Conservation (phyloP, 2,888 invertebrate genomes). For the Cactoblastis cactorum region DNA sequence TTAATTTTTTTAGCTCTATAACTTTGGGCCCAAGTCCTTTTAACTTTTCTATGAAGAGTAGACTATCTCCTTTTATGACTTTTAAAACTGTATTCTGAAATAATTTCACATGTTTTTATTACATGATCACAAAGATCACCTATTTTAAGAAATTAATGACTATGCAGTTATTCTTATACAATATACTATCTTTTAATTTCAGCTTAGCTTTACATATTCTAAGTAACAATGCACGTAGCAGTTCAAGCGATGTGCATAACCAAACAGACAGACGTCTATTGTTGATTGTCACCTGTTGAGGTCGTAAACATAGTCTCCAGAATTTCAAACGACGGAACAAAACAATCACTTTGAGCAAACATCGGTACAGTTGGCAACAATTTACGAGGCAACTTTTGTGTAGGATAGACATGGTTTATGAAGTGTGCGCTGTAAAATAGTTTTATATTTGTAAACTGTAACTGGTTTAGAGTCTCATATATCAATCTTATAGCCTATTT, state of each 20-base stretch:
- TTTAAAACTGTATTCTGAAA: no score
- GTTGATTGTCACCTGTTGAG: constrained; percentile 55
- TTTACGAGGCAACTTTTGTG: neutral
- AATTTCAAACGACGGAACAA: constrained; percentile 48
- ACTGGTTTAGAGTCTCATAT: neutral
- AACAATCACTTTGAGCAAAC: constrained; percentile 19
- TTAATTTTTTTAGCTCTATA: no score
- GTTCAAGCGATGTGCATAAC: constrained; percentile 22
- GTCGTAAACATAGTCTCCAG: constrained; percentile 55
- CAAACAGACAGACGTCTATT: constrained; percentile 35
- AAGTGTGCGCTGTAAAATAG: neutral
- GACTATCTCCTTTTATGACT: no score
- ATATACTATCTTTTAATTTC: neutral
- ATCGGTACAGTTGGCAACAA: neutral
- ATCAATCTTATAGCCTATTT: neutral
- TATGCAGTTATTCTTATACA: neutral
- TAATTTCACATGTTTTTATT: no score
- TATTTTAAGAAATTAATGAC: no score
- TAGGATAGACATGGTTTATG: neutral
- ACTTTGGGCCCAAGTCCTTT: no score
- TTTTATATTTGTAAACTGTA: neutral
- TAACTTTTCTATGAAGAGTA: no score
- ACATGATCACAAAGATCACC: no score
- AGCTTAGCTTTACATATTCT: neutral
- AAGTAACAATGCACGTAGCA: constrained; percentile 16